Evolutionary conservation across 1,140 invertebrate genomes (phyloP).

Genomic region (Aphidius gifuensis): DNA sequence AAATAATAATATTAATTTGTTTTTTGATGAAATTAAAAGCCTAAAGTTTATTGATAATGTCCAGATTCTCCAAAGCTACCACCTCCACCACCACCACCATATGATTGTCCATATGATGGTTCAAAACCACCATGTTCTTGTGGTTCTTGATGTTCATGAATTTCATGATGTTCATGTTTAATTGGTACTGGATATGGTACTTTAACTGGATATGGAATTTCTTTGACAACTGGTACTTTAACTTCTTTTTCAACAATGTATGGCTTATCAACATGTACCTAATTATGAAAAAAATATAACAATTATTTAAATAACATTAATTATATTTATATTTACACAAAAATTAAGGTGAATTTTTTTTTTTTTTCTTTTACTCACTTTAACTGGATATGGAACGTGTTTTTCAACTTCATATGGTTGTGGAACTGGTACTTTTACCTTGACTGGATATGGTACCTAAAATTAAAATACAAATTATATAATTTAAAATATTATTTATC

Average conservation of each 20-base stretch:
- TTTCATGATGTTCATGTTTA: conserved; percentile 47
- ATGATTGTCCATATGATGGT: conserved; percentile 7
- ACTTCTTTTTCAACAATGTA: conserved; percentile 74
- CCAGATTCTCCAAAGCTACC: conserved; percentile 25
- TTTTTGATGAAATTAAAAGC: conserved; percentile 4
- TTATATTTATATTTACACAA: no score
- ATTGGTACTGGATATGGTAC: conserved; percentile 64
- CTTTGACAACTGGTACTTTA: conserved; percentile 69
- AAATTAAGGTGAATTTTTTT: no score
- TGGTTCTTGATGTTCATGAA: conserved; percentile 23
- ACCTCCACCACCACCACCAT: conserved; percentile 33
- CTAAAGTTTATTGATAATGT: not conserved
- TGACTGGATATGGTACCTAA: conserved; percentile 65
- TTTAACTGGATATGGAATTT: conserved; percentile 71
- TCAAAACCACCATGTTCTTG: conserved; percentile 29
- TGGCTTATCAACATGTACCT: conserved; percentile 75
- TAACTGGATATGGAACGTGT: conserved; percentile 66
- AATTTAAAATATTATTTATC: conserved; percentile 58
- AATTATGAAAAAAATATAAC: no score
- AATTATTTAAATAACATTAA: no score
- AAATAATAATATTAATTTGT: not conserved
- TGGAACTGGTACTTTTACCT: conserved; percentile 54
- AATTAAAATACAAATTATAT: conserved; percentile 68
- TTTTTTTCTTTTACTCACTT: conserved; percentile 53
- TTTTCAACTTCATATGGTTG: conserved; percentile 75